Evolutionary conservation across 2,888 invertebrate species (phyloP).

Genomic region (Aromia moschata): DNA sequence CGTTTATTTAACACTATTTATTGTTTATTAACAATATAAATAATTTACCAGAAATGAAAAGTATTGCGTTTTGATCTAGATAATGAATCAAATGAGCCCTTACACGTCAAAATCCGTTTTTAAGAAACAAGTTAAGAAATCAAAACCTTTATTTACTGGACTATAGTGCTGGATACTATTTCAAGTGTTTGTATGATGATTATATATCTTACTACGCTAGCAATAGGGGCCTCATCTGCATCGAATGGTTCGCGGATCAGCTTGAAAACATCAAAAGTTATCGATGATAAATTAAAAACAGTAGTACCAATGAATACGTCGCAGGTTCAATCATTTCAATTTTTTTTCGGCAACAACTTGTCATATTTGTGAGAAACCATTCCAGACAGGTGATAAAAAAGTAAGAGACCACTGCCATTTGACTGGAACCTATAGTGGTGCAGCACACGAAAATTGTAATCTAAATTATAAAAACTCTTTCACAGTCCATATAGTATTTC

Average conservation of each 20-base stretch:
- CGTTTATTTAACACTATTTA: too few species aligned
- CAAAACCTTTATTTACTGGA: too few species aligned
- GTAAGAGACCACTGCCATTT: conserved; percentile 51
- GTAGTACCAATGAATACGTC: conserved; percentile 31
- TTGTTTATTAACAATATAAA: too few species aligned
- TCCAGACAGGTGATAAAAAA: conserved; percentile 30
- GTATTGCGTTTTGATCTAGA: too few species aligned
- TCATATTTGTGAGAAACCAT: conserved; percentile 41
- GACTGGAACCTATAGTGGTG: conserved; percentile 46
- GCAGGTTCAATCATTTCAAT: neutral
- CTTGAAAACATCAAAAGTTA: conserved; percentile 29
- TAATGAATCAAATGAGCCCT: too few species aligned
- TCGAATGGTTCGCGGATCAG: conserved; percentile 40
- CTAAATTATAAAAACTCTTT: conserved; percentile 47
- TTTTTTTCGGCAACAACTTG: conserved; percentile 22
- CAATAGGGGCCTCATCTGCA: conserved; percentile 39
- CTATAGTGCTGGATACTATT: conserved; percentile 44
- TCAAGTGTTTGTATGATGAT: conserved; percentile 45
- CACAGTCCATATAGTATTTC: conserved; percentile 50
- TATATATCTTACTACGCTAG: conserved; percentile 35
- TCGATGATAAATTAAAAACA: conserved; percentile 31
- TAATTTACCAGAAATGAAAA: too few species aligned
- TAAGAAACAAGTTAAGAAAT: too few species aligned
- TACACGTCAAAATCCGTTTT: too few species aligned
- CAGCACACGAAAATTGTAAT: conserved; percentile 51